Base-by-base conservation (phyloP, 2,797 vertebrate species). In the Apogon hyalosoma region DNA sequence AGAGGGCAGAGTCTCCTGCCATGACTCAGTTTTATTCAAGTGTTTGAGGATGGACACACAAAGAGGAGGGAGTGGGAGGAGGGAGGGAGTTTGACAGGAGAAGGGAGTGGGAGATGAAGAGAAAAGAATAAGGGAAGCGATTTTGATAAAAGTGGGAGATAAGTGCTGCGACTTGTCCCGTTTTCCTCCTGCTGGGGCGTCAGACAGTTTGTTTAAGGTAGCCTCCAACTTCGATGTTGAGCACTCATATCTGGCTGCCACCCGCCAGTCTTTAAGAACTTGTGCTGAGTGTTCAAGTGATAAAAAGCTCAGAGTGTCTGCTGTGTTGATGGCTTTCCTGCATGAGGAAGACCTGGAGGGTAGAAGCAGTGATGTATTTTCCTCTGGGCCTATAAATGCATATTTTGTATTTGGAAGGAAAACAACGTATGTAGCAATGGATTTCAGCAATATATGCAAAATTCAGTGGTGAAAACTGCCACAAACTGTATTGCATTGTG, bases 111-210 rank as follows among this genome's bases (percentile, higher is more conserved):
- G 63, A 64, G 61, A 73, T 47, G 48, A 74, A 46, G 42, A 62
- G 56, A 71, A 19, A 47, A 59, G 46, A 68, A 52, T 38, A 13
- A 69, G 6, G 47, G 59, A 63, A 54, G 56, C 63, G 16, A 46
- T 64, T 68, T 61, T 63, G 70, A 80, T 80, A 39, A 79, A 66
- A 80, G 67, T 66, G 0, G 5, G 15, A 36, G 66, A 84, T 78
- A 75, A 82, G 71, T 73, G 40, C 48, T 11, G 47, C 8, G 0
- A n/a, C 36, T 19, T 69, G 69, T 76, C 47, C 41, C 41, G 53
- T 77, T 69, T 40, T 63, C 33, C 57, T 67, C 61, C 75, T 2
- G 47, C 77, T 62, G 65, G 6, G 63, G 38, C 16, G 4, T 60
- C 40, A 41, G 62, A 24, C 49, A 13, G 47, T 45, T 62, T 81